phyloP scores from a whole-genome alignment of 2,888 invertebrate species.

The Aporophyla nigra region DNA sequence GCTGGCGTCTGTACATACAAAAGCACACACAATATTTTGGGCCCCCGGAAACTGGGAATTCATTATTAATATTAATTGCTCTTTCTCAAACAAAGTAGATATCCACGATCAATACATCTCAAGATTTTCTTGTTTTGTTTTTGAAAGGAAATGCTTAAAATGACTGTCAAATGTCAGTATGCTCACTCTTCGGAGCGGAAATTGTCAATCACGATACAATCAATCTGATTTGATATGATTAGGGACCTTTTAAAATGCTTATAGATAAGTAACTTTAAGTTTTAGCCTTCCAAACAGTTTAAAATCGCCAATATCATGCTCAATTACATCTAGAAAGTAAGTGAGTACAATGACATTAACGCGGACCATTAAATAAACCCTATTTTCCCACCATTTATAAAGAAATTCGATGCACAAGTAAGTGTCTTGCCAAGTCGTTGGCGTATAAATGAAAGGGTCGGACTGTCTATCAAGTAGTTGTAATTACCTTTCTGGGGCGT shows the following conservation, averaged over 20 bases:
- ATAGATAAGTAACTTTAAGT: not conserved
- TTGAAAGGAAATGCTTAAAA: slow-evolving; percentile 11
- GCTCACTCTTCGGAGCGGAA: slow-evolving; percentile 25
- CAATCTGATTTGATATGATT: slow-evolving; percentile 24
- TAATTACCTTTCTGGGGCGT: slow-evolving; percentile 85
- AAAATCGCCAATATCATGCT: not conserved
- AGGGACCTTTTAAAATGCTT: slow-evolving; percentile 1
- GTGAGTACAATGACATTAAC: slow-evolving; percentile 9
- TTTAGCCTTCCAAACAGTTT: not conserved
- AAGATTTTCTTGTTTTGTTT: slow-evolving; percentile 1
- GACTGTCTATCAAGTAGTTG: slow-evolving; percentile 84
- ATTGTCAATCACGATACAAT: slow-evolving; percentile 43
- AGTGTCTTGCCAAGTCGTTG: slow-evolving; percentile 67
- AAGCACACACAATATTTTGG: no score
- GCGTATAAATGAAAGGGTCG: slow-evolving; percentile 79
- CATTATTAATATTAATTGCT: no score
- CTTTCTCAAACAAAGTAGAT: no score
- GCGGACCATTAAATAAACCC: slow-evolving; percentile 20
- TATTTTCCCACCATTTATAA: slow-evolving; percentile 55
- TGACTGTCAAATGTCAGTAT: slow-evolving; percentile 21
- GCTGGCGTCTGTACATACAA: no score
- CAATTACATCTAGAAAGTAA: slow-evolving; percentile 14
- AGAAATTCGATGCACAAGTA: slow-evolving; percentile 70
- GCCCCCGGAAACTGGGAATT: no score
- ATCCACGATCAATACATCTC: not conserved